These are phyloP conservation scores for Cepaea nemoralis DNA, from an alignment of 1,140 invertebrate genomes.

Conservation along the genomic window DNA sequence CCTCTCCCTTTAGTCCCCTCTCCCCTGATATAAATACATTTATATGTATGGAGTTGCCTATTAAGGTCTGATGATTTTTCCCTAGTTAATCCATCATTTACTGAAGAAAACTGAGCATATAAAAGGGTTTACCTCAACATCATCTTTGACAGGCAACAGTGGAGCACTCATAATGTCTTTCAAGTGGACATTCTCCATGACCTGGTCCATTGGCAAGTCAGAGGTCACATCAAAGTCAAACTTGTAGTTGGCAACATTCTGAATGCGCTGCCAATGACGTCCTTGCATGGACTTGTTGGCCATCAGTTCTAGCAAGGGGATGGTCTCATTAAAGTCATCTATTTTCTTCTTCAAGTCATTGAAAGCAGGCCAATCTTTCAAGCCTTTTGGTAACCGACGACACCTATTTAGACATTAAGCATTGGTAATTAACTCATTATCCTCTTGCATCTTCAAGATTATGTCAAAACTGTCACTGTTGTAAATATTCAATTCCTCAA, in stretches of 20 bases:
- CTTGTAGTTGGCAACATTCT: conserved; percentile 89
- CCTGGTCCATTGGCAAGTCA: conserved; percentile 37
- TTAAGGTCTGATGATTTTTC: too few relatives aligned
- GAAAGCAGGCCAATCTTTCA: conserved; percentile 97
- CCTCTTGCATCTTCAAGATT: too few relatives aligned
- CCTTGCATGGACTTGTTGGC: conserved; percentile 97
- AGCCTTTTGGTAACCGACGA: conserved; percentile 88
- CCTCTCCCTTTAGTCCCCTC: too few relatives aligned
- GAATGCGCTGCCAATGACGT: conserved; percentile 94
- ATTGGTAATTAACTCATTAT: too few relatives aligned
- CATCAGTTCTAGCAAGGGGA: conserved; percentile 93
- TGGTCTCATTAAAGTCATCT: conserved; percentile 97
- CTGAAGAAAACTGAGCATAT: neutral
- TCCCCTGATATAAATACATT: too few relatives aligned
- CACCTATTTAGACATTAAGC: conserved; percentile 51
- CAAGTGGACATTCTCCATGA: conserved; percentile 89
- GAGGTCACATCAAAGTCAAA: conserved; percentile 84
- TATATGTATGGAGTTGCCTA: too few relatives aligned
- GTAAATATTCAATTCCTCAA: too few relatives aligned
- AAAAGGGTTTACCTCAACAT: conserved; percentile 85
- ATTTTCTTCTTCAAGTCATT: conserved; percentile 94
- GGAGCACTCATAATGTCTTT: conserved; percentile 96
- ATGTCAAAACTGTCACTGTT: too few relatives aligned
- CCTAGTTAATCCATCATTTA: too few relatives aligned
- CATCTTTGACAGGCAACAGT: conserved; percentile 91